phyloP scores from a whole-genome alignment of 2,797 vertebrate species.

The Gallinago solitaria region DNA sequence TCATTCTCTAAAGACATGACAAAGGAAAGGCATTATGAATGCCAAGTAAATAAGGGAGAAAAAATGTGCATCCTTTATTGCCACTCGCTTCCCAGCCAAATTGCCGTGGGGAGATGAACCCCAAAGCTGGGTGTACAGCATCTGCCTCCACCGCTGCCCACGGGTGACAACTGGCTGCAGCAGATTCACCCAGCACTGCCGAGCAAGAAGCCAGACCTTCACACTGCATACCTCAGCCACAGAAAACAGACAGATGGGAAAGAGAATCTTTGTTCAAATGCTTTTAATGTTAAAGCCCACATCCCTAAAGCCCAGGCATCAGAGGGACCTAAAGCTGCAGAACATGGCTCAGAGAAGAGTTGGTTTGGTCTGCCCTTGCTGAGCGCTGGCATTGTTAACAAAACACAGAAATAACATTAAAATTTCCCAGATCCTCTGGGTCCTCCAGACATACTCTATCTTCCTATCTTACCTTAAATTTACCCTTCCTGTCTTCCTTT shows the following conservation, averaged over 20 bases:
- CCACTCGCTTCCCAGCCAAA: not conserved
- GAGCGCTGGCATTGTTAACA: not conserved
- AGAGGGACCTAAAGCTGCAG: not conserved
- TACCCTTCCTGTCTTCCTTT: not conserved
- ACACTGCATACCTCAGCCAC: not conserved
- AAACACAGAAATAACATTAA: not conserved
- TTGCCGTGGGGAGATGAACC: not conserved
- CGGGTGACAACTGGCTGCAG: rapidly evolving
- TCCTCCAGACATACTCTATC: not conserved
- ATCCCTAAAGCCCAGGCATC: not conserved
- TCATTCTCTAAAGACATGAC: not conserved
- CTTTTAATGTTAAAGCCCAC: not conserved
- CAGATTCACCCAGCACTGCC: not conserved
- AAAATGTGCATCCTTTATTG: not conserved
- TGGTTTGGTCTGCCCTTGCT: not conserved
- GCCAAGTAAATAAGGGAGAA: not conserved
- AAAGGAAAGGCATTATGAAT: not conserved
- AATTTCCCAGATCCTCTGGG: not conserved
- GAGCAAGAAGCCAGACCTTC: not conserved
- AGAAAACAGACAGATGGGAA: not conserved
- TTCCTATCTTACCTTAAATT: not conserved
- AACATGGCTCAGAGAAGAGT: not conserved
- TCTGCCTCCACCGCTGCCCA: not conserved
- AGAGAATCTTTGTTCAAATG: not conserved
- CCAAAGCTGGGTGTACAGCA: not conserved